Evolutionary conservation across 2,113 vertebrate species (phyloP).

Genomic region (Speoplatyrhinus poulsoni): DNA sequence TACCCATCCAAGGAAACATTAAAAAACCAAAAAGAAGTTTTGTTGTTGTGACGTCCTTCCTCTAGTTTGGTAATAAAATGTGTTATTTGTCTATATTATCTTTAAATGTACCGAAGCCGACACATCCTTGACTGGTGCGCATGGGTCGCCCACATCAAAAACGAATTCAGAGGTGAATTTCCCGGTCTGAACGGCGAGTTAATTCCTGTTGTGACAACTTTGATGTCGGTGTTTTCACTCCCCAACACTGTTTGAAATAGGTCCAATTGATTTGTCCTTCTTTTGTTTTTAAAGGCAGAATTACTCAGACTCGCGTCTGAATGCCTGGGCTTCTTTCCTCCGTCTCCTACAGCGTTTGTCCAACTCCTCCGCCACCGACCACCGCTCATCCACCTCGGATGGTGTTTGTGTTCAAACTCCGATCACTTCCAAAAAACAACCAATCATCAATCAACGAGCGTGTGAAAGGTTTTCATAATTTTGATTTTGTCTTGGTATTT

Average conservation of each 20-base stretch:
- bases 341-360: slow-evolving; percentile 48
- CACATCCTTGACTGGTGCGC: slow-evolving; percentile 34
- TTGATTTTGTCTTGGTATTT: slow-evolving; percentile 49
- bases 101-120: slow-evolving; percentile 30
- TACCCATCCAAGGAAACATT: slow-evolving; percentile 30
- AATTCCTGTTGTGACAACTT: slow-evolving; percentile 58
- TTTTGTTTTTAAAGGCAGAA: slow-evolving; percentile 4
- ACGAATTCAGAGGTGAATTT: slow-evolving; percentile 56
- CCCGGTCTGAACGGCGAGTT: slow-evolving; percentile 56
- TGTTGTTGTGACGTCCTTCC: background rate
- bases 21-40: background rate
- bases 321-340: slow-evolving; percentile 30
- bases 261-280: slow-evolving; percentile 10
- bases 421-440: slow-evolving; percentile 11
- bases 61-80: slow-evolving; percentile 12
- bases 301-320: slow-evolving; percentile 17
- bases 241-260: slow-evolving; percentile 36
- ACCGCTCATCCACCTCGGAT: slow-evolving; percentile 34
- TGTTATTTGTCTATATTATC: slow-evolving; percentile 5
- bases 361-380: slow-evolving; percentile 44
- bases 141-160: slow-evolving; percentile 33
- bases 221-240: slow-evolving; percentile 34
- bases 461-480: slow-evolving; percentile 33
- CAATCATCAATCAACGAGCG: slow-evolving; percentile 13
- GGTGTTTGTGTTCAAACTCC: slow-evolving; percentile 30